Conservation (phyloP, 1,140 invertebrate genomes). For the Penaeus japonicus region DNA sequence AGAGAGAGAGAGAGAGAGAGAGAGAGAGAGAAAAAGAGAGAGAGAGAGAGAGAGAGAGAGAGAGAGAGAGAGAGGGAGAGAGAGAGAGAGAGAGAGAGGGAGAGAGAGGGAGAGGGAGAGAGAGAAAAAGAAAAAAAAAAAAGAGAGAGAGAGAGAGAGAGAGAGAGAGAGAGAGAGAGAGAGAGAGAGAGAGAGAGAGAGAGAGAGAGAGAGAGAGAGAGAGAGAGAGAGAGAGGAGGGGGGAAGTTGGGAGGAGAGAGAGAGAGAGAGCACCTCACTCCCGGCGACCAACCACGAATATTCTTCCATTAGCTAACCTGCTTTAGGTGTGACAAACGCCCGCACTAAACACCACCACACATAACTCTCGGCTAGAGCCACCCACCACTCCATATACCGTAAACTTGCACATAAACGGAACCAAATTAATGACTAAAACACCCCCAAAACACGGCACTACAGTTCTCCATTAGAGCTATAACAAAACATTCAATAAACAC, state of each 20-base stretch:
- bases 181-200: not conserved
- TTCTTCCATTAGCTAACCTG: slow-evolving; percentile 17
- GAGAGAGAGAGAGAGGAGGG: not conserved
- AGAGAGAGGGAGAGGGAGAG: not conserved
- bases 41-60: not conserved
- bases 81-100: not conserved
- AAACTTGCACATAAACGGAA: too few relatives aligned
- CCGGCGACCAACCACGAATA: not conserved
- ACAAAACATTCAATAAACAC: too few relatives aligned
- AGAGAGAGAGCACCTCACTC: not conserved
- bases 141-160: not conserved
- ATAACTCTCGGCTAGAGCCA: not conserved
- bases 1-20: not conserved
- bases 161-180: not conserved
- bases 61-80: too few relatives aligned
- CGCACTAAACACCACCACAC: not conserved
- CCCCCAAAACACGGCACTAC: too few relatives aligned
- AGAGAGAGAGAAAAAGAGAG: not conserved
- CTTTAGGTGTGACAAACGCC: slow-evolving; percentile 21
- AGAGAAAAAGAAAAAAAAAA: too few relatives aligned
- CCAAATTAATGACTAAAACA: too few relatives aligned
- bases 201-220: not conserved
- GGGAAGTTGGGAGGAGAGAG: not conserved
- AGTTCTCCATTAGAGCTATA: too few relatives aligned
- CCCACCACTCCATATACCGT: not conserved